Percentiles rank a stretch among this genome's conserved stretches.
These are phyloP conservation scores for Cacatua alba DNA, from an alignment of 2,113 vertebrate species.

Conservation along the genomic window DNA sequence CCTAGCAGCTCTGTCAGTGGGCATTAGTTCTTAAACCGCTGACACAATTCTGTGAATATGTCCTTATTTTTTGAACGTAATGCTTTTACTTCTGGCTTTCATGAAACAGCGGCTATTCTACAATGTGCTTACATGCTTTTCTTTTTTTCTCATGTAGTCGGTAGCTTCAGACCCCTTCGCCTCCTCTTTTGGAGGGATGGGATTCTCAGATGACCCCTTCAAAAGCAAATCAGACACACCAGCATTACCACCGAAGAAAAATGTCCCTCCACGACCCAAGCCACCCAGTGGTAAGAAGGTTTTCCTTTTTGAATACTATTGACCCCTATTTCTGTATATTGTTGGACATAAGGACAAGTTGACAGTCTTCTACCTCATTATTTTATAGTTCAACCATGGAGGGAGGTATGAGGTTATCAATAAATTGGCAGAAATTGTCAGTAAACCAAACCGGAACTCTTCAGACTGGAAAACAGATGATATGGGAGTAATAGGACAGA, in stretches of 20 bases:
- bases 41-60: background rate
- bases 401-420: background rate
- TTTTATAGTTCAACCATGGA: background rate
- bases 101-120: background rate
- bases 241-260: conserved; percentile 94
- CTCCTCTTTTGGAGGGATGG: conserved; percentile 76
- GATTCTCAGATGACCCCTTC: conserved; percentile 92
- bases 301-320: background rate
- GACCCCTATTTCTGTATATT: background rate
- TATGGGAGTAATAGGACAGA: background rate
- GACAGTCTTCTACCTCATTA: background rate
- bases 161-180: conserved; percentile 72
- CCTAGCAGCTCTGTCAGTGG: background rate
- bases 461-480: background rate
- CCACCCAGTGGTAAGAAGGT: conserved; percentile 91
- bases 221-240: conserved; percentile 91
- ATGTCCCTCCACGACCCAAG: conserved; percentile 90
- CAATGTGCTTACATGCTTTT: background rate
- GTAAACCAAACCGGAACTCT: background rate
- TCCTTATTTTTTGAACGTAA: background rate
- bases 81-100: background rate
- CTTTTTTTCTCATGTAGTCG: conserved; percentile 62
- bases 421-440: background rate
- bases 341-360: background rate
- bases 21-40: background rate